Evolutionary conservation across 1,140 invertebrate genomes (phyloP).

Genomic region (Myzus persicae): DNA sequence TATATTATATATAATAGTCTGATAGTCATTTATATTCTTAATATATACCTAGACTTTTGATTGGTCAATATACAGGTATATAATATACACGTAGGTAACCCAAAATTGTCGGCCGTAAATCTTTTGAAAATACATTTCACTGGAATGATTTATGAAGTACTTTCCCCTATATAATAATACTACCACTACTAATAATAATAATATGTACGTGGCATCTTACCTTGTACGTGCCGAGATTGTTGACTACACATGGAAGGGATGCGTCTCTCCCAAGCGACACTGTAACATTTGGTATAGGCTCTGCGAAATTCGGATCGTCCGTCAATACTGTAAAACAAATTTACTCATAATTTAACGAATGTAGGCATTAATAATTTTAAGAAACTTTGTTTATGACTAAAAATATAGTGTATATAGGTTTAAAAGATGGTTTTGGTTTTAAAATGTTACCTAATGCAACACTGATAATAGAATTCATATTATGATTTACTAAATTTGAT

Average conservation of each 20-base stretch:
- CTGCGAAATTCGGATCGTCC: slow-evolving; percentile 82
- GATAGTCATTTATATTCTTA: neutral
- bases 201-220: slow-evolving; percentile 67
- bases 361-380: no score
- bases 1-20: neutral
- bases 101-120: slow-evolving; percentile 44
- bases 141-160: slow-evolving; percentile 49
- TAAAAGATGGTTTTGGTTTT: neutral
- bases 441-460: neutral
- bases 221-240: slow-evolving; percentile 86
- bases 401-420: neutral
- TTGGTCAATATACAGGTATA: neutral
- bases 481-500: no score
- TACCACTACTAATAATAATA: slow-evolving; percentile 36
- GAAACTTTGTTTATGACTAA: neutral
- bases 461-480: no score
- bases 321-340: slow-evolving; percentile 76
- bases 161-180: neutral
- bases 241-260: slow-evolving; percentile 85
- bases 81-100: neutral
- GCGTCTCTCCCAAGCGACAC: slow-evolving; percentile 87
- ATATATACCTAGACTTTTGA: neutral
- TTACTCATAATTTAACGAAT: neutral
- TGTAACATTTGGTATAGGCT: slow-evolving; percentile 87
- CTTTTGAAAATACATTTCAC: slow-evolving; percentile 32